Percentiles rank a stretch among this genome's conserved stretches.
Evolutionary conservation across 2,113 vertebrate species (phyloP).

Genomic region (Pristiophorus japonicus): DNA sequence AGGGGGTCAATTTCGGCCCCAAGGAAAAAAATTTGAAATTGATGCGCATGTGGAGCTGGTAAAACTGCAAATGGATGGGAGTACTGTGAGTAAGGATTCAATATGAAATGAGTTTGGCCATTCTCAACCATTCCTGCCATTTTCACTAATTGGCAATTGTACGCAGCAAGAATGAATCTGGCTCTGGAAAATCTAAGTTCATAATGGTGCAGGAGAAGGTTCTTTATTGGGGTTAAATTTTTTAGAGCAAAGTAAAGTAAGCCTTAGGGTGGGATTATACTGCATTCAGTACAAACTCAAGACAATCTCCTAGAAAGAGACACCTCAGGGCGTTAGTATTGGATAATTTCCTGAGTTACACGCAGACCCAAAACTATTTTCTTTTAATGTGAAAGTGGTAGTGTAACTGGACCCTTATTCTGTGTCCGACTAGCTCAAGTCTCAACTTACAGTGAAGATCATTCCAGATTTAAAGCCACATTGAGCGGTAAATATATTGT

Average conservation of each 20-base stretch:
- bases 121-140: background rate
- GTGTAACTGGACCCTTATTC: background rate
- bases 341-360: background rate
- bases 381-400: background rate
- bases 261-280: background rate
- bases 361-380: background rate
- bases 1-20: too few relatives aligned
- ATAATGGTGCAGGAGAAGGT: background rate
- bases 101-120: background rate
- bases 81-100: background rate
- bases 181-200: background rate
- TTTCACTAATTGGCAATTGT: background rate
- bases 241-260: background rate
- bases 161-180: background rate
- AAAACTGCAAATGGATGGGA: background rate
- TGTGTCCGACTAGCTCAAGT: background rate
- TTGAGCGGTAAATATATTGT: conserved; percentile 23
- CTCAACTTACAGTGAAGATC: background rate
- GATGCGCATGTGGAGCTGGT: background rate
- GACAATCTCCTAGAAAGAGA: background rate
- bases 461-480: conserved; percentile 1
- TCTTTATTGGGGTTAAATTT: conserved; percentile 3
- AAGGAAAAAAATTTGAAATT: background rate
- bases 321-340: background rate
- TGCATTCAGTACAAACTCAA: background rate